Conservation (phyloP, 2,113 vertebrate genomes). For the Lates calcarifer region DNA sequence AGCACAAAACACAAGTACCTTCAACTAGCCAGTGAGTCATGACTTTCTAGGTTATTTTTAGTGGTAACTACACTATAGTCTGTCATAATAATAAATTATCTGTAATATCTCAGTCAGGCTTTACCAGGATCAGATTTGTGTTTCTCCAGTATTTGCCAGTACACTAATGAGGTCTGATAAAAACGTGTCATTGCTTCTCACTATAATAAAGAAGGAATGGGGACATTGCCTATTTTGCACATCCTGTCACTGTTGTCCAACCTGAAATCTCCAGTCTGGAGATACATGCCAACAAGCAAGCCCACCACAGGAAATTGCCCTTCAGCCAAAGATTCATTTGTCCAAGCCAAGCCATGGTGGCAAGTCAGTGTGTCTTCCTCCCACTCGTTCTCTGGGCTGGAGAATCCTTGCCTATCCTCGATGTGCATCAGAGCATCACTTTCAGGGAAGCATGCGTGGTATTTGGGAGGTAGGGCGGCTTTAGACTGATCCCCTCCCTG, state of each 20-base stretch:
- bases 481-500: slow-evolving; percentile 50
- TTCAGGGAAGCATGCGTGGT: slow-evolving; percentile 23
- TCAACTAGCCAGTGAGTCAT: background rate
- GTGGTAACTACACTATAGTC: background rate
- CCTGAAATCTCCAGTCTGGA: slow-evolving; percentile 24
- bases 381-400: slow-evolving; percentile 43
- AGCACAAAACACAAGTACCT: no score
- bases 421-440: slow-evolving; percentile 64
- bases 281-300: slow-evolving; percentile 10
- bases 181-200: slow-evolving; percentile 19
- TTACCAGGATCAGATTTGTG: background rate
- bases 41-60: background rate
- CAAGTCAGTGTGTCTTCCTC: slow-evolving; percentile 45
- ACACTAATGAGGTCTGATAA: background rate
- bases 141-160: background rate
- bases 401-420: slow-evolving; percentile 39
- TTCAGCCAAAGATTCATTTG: slow-evolving; percentile 29
- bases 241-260: slow-evolving; percentile 9
- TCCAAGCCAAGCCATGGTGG: slow-evolving; percentile 14
- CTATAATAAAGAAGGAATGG: slow-evolving; percentile 7
- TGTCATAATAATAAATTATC: background rate
- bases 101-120: background rate
- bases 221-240: background rate
- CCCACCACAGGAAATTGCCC: slow-evolving; percentile 29
- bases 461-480: slow-evolving; percentile 38